Evolutionary conservation across 1,140 invertebrate species (phyloP).

Genomic region (Galendromus occidentalis): DNA sequence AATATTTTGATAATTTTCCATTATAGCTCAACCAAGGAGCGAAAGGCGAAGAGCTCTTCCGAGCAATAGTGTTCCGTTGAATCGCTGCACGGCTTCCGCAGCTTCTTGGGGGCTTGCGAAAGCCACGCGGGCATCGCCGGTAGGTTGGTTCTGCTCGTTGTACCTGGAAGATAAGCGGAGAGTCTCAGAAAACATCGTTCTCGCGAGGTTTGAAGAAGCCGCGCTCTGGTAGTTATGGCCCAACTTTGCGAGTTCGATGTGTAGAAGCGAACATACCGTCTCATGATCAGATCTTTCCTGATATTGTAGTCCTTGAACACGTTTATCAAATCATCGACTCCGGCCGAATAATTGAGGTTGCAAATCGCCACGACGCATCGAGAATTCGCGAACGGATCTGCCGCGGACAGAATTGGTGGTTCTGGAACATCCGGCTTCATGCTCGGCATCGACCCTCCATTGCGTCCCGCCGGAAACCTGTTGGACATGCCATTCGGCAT

Average conservation of each 20-base stretch:
- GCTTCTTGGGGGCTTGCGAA: slow-evolving; percentile 54
- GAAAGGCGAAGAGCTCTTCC: slow-evolving; percentile 18
- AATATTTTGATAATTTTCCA: no score
- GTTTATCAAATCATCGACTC: slow-evolving; percentile 60
- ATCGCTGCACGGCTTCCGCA: slow-evolving; percentile 41
- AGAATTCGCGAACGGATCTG: slow-evolving; percentile 46
- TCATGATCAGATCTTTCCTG: slow-evolving; percentile 24
- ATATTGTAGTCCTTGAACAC: slow-evolving; percentile 43
- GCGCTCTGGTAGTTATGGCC: no score
- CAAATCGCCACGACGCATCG: slow-evolving; percentile 60
- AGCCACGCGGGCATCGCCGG: slow-evolving; percentile 66
- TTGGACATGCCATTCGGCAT: slow-evolving; percentile 17
- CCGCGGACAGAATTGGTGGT: slow-evolving; percentile 18
- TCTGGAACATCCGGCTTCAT: slow-evolving; percentile 8
- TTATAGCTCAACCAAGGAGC: slow-evolving; percentile 7
- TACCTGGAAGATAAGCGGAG: slow-evolving; percentile 32
- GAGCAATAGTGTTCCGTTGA: slow-evolving; percentile 23
- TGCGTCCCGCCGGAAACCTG: slow-evolving; percentile 6
- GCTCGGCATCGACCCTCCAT: background rate
- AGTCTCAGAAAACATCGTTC: no score
- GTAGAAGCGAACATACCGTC: slow-evolving; percentile 23
- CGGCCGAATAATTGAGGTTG: slow-evolving; percentile 65
- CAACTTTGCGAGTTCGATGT: no score
- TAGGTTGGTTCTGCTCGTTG: slow-evolving; percentile 59
- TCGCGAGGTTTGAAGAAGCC: no score